These are phyloP conservation scores for Eubucco bourcierii DNA, from an alignment of 2,113 vertebrate species.

Conservation along the genomic window DNA sequence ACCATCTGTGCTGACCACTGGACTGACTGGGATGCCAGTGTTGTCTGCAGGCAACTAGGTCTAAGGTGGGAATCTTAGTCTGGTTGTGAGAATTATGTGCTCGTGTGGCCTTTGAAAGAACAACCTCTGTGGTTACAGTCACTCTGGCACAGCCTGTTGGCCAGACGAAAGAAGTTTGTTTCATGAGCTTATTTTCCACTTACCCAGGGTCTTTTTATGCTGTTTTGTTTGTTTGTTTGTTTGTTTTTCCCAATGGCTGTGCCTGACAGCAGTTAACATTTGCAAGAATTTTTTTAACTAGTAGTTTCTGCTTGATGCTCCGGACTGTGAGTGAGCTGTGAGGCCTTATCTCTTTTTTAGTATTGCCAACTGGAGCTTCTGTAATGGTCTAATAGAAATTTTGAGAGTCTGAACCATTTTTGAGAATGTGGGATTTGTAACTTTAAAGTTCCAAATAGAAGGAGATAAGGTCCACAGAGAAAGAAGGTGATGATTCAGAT, in stretches of 20 bases:
- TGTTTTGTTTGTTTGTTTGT: not conserved
- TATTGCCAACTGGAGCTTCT: not conserved
- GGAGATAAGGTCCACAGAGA: not conserved
- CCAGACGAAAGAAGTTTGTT: not conserved
- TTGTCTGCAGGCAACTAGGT: slow-evolving; percentile 89
- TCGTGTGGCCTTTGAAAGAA: not conserved
- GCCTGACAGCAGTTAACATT: not conserved
- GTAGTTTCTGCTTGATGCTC: not conserved
- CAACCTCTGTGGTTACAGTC: not conserved
- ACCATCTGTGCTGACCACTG: slow-evolving; percentile 85
- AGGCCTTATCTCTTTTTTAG: not conserved
- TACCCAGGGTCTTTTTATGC: not conserved
- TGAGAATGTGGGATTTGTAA: not conserved
- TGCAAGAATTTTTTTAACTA: not conserved
- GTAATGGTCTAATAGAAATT: not conserved
- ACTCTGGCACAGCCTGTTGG: not conserved
- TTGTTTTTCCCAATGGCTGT: not conserved
- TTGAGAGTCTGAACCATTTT: not conserved
- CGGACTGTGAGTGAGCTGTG: not conserved
- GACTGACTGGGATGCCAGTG: slow-evolving; percentile 87
- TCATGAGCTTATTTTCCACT: not conserved
- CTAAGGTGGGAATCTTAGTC: slow-evolving; percentile 73
- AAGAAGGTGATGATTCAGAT: not conserved
- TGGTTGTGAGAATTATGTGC: not conserved
- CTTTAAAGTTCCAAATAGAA: not conserved